Evolutionary conservation across 1,140 invertebrate genomes (phyloP), one percentile per base, ranked within the genome.

Genomic region (Spodoptera litura): DNA sequence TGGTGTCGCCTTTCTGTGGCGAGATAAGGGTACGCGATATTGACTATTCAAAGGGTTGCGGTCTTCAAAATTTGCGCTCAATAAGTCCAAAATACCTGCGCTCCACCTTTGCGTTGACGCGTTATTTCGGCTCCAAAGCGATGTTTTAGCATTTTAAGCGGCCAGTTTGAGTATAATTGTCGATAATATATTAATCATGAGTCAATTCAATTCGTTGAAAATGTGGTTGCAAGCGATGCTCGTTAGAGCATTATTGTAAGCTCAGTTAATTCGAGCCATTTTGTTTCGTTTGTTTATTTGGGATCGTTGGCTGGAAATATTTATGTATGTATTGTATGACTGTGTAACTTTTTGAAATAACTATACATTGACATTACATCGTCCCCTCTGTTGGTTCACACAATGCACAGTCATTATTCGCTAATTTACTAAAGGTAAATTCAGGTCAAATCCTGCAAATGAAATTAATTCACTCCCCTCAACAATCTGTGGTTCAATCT

Each of bases 31-130:
- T 89, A 92, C 89, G 91, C 93, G 93, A 94, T 91, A 93, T 94
- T 93, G 93, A 93, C 91, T 94, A 93, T 94, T 94, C 93, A 94
- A 94, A 94, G 92, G 92, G 92, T 90, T 93, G 93, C 88, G 92
- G 93, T 94, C 90, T 89, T 93, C 92, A 93, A 93, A 93, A 94
- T 94, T 94, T 93, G 89, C 91, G 92, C 90, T 93, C 91, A 93
- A 94, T 94, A 94, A 92, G 89, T 92, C 85, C 85, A 88, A 91
- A 93, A 93, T 93, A 94, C 86, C 90, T 89, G 86, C 82, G 85
- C 85, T 86, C 62, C 73, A 88, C 85, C 85, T 89, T 88, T 90
- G 83, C 85, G 83, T 84, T 88, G 80, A 83, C 88, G 84, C 84
- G 80, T 83, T 87, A 86, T 90, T 90, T 84, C 81, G 70, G 72